Evolutionary conservation across 1,140 invertebrate species (phyloP).

Genomic region (Halesus radiatus): DNA sequence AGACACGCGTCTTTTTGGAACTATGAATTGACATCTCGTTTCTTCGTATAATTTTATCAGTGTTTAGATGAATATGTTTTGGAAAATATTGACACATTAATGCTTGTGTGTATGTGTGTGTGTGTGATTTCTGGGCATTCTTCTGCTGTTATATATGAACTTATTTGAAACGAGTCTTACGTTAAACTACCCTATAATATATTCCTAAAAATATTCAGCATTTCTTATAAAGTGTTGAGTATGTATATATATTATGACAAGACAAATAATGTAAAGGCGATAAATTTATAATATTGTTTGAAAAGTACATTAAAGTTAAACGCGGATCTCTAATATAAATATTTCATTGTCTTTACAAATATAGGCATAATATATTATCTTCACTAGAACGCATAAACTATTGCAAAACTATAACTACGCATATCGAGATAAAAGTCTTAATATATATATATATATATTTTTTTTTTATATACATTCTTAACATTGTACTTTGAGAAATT

Average conservation of each 20-base stretch:
- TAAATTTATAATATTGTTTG: conserved; percentile 31
- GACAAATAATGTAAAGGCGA: conserved; percentile 21
- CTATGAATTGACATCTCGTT: conserved; percentile 24
- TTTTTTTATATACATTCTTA: conserved; percentile 47
- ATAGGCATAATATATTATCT: conserved; percentile 41
- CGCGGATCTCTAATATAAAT: conserved; percentile 48
- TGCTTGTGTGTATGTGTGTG: background rate
- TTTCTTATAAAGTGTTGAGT: conserved; percentile 9
- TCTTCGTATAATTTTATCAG: too few species aligned
- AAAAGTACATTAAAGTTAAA: conserved; percentile 20
- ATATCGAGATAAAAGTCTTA: conserved; percentile 40
- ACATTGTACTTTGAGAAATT: conserved; percentile 49
- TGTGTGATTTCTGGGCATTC: conserved; percentile 3
- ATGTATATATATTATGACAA: conserved; percentile 12
- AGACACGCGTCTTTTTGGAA: conserved; percentile 8
- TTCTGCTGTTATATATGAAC: background rate
- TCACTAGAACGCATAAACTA: conserved; percentile 46
- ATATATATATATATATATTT: conserved; percentile 31
- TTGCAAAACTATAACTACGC: conserved; percentile 43
- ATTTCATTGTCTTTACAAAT: conserved; percentile 49
- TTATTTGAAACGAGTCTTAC: background rate
- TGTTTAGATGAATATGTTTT: background rate
- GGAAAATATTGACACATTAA: background rate
- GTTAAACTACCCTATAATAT: background rate
- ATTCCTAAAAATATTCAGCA: conserved; percentile 28